Conservation (phyloP, 1,140 invertebrate genomes). For the Macrobrachium rosenbergii region DNA sequence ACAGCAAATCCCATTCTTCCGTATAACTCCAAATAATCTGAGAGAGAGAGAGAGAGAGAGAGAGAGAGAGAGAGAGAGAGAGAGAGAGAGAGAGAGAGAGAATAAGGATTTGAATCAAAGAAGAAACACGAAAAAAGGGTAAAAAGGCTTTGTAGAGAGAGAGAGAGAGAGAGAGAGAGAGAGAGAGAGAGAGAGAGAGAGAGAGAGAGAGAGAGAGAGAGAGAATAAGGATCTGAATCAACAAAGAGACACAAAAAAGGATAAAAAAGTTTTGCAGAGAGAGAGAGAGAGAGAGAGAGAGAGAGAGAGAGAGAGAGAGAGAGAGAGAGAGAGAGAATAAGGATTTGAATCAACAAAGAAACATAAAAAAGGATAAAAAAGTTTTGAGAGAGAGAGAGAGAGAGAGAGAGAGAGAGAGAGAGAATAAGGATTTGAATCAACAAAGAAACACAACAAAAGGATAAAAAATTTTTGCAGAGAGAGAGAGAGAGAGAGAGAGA, state of each 20-base stretch:
- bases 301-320: conserved; percentile 7
- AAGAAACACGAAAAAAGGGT: background rate
- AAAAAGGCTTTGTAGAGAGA: background rate
- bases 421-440: background rate
- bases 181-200: conserved; percentile 1
- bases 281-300: conserved; percentile 33
- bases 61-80: conserved; percentile 21
- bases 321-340: conserved; percentile 12
- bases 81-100: conserved; percentile 31
- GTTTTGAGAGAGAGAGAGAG: conserved; percentile 27
- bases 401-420: conserved; percentile 26
- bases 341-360: too few species aligned
- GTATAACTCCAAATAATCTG: background rate
- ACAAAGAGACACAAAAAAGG: too few species aligned
- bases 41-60: conserved; percentile 24
- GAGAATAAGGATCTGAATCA: too few species aligned
- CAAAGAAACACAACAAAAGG: background rate
- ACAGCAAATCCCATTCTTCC: background rate
- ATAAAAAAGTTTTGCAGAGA: too few species aligned
- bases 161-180: too few species aligned
- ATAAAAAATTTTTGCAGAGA: too few species aligned
- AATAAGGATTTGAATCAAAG: background rate
- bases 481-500: conserved; percentile 13
- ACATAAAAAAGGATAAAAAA: too few species aligned
- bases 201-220: background rate